These are phyloP conservation scores for Nephrotoma guestfalica DNA, from an alignment of 2,888 invertebrate genomes.

Conservation along the genomic window DNA sequence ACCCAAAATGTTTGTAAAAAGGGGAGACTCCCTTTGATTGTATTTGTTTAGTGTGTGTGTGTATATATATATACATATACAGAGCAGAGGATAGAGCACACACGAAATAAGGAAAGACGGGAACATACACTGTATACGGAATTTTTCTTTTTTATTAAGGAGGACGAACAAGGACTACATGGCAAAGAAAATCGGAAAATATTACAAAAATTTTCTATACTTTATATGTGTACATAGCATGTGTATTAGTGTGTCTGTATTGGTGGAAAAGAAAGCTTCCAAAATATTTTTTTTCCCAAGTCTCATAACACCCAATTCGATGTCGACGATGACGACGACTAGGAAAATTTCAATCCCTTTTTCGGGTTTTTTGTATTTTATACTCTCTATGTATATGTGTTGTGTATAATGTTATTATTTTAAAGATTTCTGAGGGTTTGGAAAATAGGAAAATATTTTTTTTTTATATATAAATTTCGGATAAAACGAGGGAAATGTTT, in stretches of 20 bases:
- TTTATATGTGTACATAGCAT: not conserved
- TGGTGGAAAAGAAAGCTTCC: not conserved
- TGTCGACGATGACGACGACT: not conserved
- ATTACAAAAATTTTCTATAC: not conserved
- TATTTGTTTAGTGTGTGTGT: not conserved
- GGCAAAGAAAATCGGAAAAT: not conserved
- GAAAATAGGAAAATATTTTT: not conserved
- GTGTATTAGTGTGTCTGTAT: not conserved
- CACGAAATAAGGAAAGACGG: not conserved
- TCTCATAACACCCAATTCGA: not conserved
- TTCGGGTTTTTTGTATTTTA: not conserved
- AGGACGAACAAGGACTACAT: not conserved
- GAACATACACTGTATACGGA: not conserved
- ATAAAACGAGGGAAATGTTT: not conserved
- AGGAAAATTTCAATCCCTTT: not conserved
- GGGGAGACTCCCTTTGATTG: not conserved
- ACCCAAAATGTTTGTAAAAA: not conserved
- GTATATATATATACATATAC: too few relatives aligned
- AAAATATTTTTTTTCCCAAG: not conserved
- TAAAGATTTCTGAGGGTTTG: not conserved
- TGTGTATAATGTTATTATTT: not conserved
- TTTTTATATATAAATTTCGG: not conserved
- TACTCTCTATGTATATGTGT: not conserved
- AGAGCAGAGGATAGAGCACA: not conserved
- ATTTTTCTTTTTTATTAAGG: not conserved